Conservation (phyloP, 2,113 vertebrate species). For the Forbesichthys agassizii region DNA sequence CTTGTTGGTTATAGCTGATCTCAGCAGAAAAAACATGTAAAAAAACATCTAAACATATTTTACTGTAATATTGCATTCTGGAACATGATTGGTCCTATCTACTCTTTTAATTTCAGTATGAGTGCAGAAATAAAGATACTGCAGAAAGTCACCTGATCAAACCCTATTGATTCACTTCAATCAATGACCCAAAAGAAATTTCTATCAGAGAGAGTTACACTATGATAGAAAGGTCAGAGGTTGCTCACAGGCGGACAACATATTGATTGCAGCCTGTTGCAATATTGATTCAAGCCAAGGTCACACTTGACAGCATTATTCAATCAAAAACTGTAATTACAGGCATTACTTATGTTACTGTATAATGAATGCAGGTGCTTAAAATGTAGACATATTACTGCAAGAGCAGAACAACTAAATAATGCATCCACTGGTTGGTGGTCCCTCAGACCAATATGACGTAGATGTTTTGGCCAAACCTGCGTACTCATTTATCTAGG, state of each 20-base stretch:
- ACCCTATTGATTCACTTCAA: conserved; percentile 4
- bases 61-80: neutral
- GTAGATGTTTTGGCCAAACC: neutral
- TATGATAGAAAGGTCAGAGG: neutral
- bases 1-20: conserved; percentile 5
- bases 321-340: neutral
- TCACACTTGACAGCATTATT: neutral
- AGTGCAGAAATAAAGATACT: no score
- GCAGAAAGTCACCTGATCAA: neutral
- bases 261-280: conserved; percentile 1
- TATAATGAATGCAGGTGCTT: neutral
- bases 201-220: neutral
- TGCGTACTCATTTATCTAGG: neutral
- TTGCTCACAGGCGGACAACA: conserved; percentile 1
- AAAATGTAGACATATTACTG: neutral
- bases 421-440: neutral
- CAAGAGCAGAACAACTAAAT: neutral
- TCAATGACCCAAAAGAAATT: conserved; percentile 15
- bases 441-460: no score
- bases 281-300: neutral
- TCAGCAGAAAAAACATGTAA: conserved; percentile 21
- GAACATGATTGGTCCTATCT: neutral
- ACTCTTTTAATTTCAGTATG: no score
- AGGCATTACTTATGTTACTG: neutral
- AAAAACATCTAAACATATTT: neutral